A percentile compares a stretch with the other conserved stretches of the same genome.
phyloP scores from a whole-genome alignment of 2,888 invertebrate genomes.

The Charanyca ferruginea region DNA sequence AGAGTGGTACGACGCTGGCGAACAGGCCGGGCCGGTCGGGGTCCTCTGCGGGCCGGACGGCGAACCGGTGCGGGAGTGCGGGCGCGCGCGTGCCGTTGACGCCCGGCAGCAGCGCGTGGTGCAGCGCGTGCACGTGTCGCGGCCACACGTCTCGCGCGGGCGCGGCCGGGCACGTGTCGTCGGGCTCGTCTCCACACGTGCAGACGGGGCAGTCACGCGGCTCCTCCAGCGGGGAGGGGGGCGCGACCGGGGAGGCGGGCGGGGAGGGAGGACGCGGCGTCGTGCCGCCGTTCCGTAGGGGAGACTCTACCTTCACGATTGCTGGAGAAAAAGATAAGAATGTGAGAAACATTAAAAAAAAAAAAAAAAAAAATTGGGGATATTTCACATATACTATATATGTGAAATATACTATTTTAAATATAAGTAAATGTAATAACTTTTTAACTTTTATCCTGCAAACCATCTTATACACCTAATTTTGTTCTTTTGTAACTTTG shows the following conservation, averaged over 20 bases:
- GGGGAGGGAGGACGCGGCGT: constrained; percentile 45
- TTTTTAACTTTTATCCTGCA: no score
- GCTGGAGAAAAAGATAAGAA: constrained; percentile 62
- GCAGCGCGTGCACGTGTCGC: constrained; percentile 89
- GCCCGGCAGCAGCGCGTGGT: constrained; percentile 90
- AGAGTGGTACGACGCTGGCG: constrained; percentile 84
- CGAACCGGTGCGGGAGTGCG: constrained; percentile 79
- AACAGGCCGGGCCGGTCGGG: constrained; percentile 80
- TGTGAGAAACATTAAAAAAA: not conserved
- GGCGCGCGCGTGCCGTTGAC: constrained; percentile 92
- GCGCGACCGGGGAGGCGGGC: constrained; percentile 63
- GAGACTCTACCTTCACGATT: constrained; percentile 78
- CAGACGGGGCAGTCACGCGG: constrained; percentile 76
- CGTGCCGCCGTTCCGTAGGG: constrained; percentile 82
- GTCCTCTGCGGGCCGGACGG: constrained; percentile 79
- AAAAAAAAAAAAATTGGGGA: not conserved
- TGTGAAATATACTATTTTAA: no score
- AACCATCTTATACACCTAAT: no score
- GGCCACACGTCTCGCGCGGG: constrained; percentile 83
- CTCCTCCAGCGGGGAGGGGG: constrained; percentile 74
- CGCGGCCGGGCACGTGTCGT: constrained; percentile 79
- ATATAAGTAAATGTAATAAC: no score
- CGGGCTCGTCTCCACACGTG: constrained; percentile 76
- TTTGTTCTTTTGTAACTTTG: no score
- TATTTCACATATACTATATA: no score